phyloP scores from a whole-genome alignment of 2,797 vertebrate genomes.

The Mionectes olivaceus region DNA sequence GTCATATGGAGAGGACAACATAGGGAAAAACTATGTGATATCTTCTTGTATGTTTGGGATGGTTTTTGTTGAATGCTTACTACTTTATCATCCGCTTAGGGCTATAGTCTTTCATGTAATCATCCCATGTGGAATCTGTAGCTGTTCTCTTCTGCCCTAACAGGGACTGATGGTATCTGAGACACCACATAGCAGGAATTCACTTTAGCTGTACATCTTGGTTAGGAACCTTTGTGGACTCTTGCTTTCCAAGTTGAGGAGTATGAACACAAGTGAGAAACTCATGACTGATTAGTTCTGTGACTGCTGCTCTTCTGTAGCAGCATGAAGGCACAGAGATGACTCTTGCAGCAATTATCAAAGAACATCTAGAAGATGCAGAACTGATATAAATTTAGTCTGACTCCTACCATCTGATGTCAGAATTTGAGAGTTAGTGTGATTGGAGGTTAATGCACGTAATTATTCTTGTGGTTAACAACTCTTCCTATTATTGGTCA shows the following conservation, averaged over 20 bases:
- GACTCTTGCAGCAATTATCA: not conserved
- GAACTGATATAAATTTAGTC: not conserved
- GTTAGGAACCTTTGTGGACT: not conserved
- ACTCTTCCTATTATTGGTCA: not conserved
- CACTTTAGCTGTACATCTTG: not conserved
- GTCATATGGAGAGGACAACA: not conserved
- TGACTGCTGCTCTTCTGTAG: not conserved
- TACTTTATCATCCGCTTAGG: not conserved
- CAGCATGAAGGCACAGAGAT: not conserved
- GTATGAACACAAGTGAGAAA: not conserved
- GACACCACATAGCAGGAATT: not conserved
- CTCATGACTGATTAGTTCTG: not conserved
- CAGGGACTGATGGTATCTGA: not conserved
- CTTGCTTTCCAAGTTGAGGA: not conserved
- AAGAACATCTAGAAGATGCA: not conserved
- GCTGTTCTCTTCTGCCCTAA: not conserved
- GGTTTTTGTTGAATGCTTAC: not conserved
- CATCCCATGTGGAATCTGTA: not conserved
- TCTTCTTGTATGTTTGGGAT: not conserved
- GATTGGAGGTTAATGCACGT: not conserved
- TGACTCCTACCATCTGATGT: not conserved
- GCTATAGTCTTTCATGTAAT: not conserved
- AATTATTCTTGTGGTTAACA: not conserved
- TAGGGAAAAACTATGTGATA: not conserved
- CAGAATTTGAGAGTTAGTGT: not conserved